phyloP scores from a whole-genome alignment of 2,888 invertebrate species.

The Laspeyria flexula region DNA sequence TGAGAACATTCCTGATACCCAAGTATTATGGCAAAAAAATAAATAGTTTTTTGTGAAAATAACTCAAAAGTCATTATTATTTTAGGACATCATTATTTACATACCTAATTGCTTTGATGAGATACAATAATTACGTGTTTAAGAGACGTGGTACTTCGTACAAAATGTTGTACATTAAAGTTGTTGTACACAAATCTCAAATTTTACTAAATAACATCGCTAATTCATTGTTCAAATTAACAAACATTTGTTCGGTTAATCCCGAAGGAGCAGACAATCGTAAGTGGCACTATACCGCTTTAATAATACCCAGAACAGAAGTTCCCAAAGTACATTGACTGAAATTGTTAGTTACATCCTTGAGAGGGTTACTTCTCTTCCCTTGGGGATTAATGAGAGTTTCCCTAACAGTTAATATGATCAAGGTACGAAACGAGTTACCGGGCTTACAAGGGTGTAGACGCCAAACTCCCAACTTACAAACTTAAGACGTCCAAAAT shows the following conservation, averaged over 20 bases:
- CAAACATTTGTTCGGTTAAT: not conserved
- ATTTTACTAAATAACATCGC: not conserved
- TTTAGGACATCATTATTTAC: no score
- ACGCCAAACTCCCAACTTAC: constrained; percentile 21
- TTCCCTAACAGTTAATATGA: constrained; percentile 28
- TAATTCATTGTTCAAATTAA: not conserved
- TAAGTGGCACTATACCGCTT: not conserved
- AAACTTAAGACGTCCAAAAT: constrained; percentile 12
- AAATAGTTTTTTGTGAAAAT: no score
- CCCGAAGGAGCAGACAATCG: not conserved
- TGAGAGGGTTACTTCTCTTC: not conserved
- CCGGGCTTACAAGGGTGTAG: not conserved
- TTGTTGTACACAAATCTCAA: no score
- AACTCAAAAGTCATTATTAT: no score
- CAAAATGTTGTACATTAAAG: no score
- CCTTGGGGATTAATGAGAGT: constrained; percentile 23
- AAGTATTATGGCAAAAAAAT: no score
- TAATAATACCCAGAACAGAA: not conserved
- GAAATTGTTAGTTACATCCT: constrained; percentile 10
- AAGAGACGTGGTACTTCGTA: no score
- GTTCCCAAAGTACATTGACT: constrained; percentile 8
- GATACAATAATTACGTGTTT: no score
- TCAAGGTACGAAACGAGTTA: constrained; percentile 28
- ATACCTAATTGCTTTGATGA: no score
- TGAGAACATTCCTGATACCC: no score